These are phyloP conservation scores for Uria lomvia DNA, from an alignment of 2,113 vertebrate species.

Conservation along the genomic window DNA sequence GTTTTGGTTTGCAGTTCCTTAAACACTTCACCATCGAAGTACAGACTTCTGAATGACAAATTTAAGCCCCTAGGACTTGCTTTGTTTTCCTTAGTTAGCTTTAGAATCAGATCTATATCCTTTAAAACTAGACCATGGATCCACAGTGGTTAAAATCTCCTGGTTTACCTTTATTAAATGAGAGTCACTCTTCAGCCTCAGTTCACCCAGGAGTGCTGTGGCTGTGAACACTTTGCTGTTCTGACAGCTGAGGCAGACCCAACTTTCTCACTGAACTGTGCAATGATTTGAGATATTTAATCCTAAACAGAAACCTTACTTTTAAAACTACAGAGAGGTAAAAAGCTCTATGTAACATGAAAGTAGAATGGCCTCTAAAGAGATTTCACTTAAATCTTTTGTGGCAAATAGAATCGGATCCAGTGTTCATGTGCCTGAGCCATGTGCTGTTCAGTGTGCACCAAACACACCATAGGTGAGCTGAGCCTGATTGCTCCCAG, in stretches of 20 bases:
- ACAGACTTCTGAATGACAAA: neutral
- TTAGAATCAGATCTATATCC: neutral
- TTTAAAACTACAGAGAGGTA: neutral
- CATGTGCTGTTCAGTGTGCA: neutral
- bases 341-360: neutral
- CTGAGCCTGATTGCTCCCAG: neutral
- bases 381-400: neutral
- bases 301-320: neutral
- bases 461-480: neutral
- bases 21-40: neutral
- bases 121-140: neutral
- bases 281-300: neutral
- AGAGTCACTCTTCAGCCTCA: neutral
- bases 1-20: neutral
- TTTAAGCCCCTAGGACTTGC: neutral
- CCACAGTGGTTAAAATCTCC: neutral
- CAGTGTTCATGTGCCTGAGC: neutral
- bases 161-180: accelerated
- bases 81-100: neutral
- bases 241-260: neutral
- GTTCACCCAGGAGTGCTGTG: neutral
- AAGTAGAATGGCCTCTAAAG: neutral
- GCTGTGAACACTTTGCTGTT: accelerated
- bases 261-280: neutral
- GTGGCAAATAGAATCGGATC: neutral